Conservation (phyloP, 2,888 invertebrate genomes). For the Campopleginae sp. region DNA sequence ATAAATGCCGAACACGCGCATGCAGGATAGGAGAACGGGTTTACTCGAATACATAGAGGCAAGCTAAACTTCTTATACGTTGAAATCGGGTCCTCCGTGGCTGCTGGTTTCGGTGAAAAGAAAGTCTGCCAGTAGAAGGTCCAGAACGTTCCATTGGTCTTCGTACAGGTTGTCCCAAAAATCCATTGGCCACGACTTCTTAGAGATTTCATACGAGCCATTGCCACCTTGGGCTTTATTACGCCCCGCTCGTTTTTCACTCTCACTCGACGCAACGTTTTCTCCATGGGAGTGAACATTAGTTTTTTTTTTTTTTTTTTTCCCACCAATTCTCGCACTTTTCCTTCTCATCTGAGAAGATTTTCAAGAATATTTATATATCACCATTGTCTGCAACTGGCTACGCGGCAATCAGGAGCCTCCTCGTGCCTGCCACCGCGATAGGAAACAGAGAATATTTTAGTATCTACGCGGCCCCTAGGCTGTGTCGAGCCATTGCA, state of each 20-base stretch:
- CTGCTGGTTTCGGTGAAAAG: constrained; percentile 44
- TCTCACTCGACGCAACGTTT: constrained; percentile 34
- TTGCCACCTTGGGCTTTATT: constrained; percentile 48
- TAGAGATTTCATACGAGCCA: constrained; percentile 1
- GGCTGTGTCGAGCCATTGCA: constrained; percentile 70
- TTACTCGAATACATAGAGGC: constrained; percentile 18
- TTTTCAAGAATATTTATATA: constrained; percentile 60
- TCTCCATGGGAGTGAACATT: constrained; percentile 6
- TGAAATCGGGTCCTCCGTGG: constrained; percentile 43
- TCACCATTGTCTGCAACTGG: constrained; percentile 58
- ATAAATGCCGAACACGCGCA: constrained; percentile 64
- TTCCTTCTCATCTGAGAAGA: constrained; percentile 40
- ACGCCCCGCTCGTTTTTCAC: constrained; percentile 33
- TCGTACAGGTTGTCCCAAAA: constrained; percentile 18
- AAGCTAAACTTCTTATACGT: constrained; percentile 44
- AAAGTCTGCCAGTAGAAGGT: constrained; percentile 10
- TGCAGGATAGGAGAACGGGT: constrained; percentile 21
- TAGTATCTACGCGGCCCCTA: constrained; percentile 65
- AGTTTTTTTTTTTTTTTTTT: constrained; percentile 10
- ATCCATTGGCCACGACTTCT: neutral
- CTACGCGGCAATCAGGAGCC: constrained; percentile 27
- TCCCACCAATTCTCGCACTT: neutral
- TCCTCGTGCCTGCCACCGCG: neutral
- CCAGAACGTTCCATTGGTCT: constrained; percentile 18
- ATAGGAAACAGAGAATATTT: constrained; percentile 60